Conservation (phyloP, 1,140 invertebrate species). For the Lineus longissimus region DNA sequence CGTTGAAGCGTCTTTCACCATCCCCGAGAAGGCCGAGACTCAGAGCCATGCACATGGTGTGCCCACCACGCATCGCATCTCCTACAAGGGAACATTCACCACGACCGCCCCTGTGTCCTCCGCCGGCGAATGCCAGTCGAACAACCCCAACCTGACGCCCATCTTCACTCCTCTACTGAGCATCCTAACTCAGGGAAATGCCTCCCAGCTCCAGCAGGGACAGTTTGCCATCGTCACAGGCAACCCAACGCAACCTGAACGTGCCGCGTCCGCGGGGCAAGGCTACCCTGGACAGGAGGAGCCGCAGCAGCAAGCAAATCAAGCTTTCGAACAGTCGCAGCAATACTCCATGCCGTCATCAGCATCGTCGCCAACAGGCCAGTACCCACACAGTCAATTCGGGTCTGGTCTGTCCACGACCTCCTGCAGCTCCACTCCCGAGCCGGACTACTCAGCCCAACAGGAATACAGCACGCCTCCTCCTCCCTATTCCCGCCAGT, state of each 20-base stretch:
- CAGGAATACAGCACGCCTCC: conserved; percentile 21
- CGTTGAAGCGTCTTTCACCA: conserved; percentile 40
- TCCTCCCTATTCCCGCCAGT: conserved; percentile 38
- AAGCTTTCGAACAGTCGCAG: conserved; percentile 18
- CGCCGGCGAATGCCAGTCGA: conserved; percentile 26
- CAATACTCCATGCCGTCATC: background rate
- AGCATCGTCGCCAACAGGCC: conserved; percentile 9
- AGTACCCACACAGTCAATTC: background rate
- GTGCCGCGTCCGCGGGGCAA: conserved; percentile 5
- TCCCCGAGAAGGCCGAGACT: conserved; percentile 30
- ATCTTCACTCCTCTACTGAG: conserved; percentile 41
- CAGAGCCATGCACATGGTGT: conserved; percentile 11
- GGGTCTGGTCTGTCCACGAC: background rate
- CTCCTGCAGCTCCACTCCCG: background rate
- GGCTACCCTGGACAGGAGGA: conserved; percentile 7
- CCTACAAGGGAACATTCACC: conserved; percentile 52
- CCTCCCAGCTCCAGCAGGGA: conserved; percentile 6
- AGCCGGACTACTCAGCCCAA: background rate
- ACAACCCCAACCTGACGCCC: conserved; percentile 23
- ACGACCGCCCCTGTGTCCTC: conserved; percentile 36
- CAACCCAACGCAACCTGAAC: conserved; percentile 21
- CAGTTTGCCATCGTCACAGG: conserved; percentile 14
- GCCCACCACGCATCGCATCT: conserved; percentile 43
- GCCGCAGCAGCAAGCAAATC: conserved; percentile 16
- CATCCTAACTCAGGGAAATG: conserved; percentile 33